Base-by-base conservation (phyloP, 2,797 vertebrate species). In the Lophius americanus region DNA sequence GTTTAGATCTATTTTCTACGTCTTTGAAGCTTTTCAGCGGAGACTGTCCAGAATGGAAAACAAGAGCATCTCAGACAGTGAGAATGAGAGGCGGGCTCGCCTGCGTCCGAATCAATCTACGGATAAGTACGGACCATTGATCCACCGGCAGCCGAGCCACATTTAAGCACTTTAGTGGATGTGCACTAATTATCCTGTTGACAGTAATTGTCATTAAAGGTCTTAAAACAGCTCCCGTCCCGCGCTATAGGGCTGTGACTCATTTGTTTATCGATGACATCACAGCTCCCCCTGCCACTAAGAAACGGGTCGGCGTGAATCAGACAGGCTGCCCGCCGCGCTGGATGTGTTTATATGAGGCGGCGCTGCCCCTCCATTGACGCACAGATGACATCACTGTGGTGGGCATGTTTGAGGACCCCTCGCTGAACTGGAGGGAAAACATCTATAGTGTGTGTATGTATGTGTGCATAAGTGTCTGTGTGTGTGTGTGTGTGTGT, bases 141-240 rank as follows among this genome's bases (percentile, higher is more conserved):
- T 93, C 84, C 79, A 47, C 77, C 76, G 60, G 64, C 61, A 67
- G 82, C 85, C 85, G 85, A 88, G 88, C 88, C 86, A 79, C 85
- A 85, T 83, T 85, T 83, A 88, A 91, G 90, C 90, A 88, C 91
- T 87, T 74, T 78, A 66, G 56, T 73, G 80, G 89, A 91, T 89
- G 84, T 85, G 89, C 87, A 90, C 92, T 94, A 93, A 93, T 93
- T 93, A 90, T 92, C 87, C 86, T 79, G 87, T 88, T 93, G 92
- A 93, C 91, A 89, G 92, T 94, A 93, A 94, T 92, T 87, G 88
- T 90, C 92, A 93, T 93, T 93, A 93, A 92, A 93, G 84, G 89
- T 84, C 82, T 84, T 74, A 80, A 87, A 91, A 89, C 70, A 83
- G 83, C 76, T 60, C 67, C 49, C 81, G 83, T 46, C 78, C 71